Evolutionary conservation across 2,797 vertebrate species (phyloP).

Genomic region (Myotis planiceps): DNA sequence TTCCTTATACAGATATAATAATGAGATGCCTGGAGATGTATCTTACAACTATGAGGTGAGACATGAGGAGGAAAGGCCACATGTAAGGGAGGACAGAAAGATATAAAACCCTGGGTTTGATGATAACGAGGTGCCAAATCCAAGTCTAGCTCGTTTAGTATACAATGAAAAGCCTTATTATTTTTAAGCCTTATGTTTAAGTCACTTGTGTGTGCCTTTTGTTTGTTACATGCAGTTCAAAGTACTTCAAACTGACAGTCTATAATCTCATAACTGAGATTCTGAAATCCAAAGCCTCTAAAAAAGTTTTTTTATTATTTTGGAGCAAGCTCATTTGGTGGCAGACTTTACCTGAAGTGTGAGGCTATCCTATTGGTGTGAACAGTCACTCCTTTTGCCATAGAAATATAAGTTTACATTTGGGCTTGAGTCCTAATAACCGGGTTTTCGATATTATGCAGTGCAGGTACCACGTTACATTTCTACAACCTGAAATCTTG

Average conservation of each 20-base stretch:
- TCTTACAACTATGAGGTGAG: neutral
- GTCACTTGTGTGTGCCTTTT: neutral
- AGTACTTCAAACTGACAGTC: neutral
- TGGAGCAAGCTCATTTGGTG: neutral
- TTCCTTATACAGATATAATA: neutral
- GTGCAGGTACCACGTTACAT: neutral
- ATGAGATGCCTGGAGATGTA: neutral
- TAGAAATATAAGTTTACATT: neutral
- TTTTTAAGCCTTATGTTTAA: neutral
- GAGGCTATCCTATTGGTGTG: neutral
- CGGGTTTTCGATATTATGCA: neutral
- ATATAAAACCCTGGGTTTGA: conserved; percentile 7
- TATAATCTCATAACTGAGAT: neutral
- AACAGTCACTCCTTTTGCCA: neutral
- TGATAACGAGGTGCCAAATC: neutral
- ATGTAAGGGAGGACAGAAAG: neutral
- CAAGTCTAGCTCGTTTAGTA: neutral
- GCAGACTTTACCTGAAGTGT: neutral
- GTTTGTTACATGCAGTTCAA: neutral
- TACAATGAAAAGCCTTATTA: neutral
- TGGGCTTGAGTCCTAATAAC: neutral
- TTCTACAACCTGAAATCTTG: neutral
- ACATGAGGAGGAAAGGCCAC: neutral
- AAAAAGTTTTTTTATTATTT: neutral
- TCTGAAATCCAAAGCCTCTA: neutral